Conservation (phyloP, 2,888 invertebrate species). For the Drosophila greeni region DNA sequence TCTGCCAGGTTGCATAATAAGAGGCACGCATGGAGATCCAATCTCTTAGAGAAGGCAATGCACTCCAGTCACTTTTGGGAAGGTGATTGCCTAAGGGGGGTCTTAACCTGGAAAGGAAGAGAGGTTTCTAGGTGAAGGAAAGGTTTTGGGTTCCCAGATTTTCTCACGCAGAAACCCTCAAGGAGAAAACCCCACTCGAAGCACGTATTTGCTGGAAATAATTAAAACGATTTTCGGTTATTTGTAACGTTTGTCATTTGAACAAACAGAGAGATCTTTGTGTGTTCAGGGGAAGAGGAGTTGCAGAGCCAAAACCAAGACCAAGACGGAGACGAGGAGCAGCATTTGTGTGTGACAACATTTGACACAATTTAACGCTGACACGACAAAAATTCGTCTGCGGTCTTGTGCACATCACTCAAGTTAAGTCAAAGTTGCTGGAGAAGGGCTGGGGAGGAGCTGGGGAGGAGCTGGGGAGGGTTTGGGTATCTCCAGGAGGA, state of each 20-base stretch:
- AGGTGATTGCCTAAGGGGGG: neutral
- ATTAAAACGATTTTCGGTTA: constrained; percentile 55
- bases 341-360: constrained; percentile 53
- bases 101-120: neutral
- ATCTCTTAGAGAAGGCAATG: constrained; percentile 34
- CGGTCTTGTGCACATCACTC: constrained; percentile 27
- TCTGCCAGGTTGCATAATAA: constrained; percentile 53
- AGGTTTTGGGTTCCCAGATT: neutral
- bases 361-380: constrained; percentile 67
- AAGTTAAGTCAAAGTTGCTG: constrained; percentile 35
- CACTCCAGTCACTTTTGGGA: constrained; percentile 36
- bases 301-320: too few relatives aligned
- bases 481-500: neutral
- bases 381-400: constrained; percentile 49
- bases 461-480: constrained; percentile 11
- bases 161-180: neutral
- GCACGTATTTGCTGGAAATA: constrained; percentile 56
- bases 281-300: constrained; percentile 7
- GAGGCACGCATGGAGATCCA: constrained; percentile 31
- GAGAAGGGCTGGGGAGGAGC: constrained; percentile 5
- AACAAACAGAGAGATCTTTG: constrained; percentile 14
- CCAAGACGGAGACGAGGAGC: too few relatives aligned
- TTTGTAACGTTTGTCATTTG: constrained; percentile 60
- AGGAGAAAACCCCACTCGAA: neutral
- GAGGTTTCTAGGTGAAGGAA: neutral